Base-by-base conservation (phyloP, 2,797 vertebrate genomes). In the Ctenosaura bakeri region DNA sequence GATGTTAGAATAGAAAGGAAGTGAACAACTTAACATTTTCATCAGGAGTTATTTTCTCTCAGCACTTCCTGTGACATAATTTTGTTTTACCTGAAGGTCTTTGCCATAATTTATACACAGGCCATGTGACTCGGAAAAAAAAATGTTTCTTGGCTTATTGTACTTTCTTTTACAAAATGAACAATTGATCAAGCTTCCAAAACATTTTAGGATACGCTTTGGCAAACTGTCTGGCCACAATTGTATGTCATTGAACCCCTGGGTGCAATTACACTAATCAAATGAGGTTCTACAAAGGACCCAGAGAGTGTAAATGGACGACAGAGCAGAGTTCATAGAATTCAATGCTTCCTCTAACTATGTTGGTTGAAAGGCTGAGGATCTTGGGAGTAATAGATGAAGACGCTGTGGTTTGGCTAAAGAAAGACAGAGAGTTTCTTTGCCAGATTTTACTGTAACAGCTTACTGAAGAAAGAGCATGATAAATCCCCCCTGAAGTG, bases 311-410 rank as follows among this genome's bases (percentile, higher is more conserved):
- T 77, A 88, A 83, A 84, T 83, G 50, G n/a, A 59, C 1, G 56
- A 46, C 3, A 83, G 69, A 82, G 13, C 59, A 83, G 9, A 83
- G 46, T 81, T 66, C 52, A 73, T 88, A 59, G 14, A 32, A 56
- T 56, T 42, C 38, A 29, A 62, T 29, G 14, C 35, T 86, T 74
- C 32, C 42, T 26, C 52, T 35, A 50, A 50, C 78, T 32, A 73
- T 76, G 38, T n/a, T 86, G 71, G 56, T 87, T 38, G 69, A 87
- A 77, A 73, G 79, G 46, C 62, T 10, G 69, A 38, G 62, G 14
- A 42, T 56, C 62, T 71, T 89, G 83, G 73, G 85, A 89, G 32
- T 59, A 83, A 83, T 52, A 76, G 24, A 83, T 82, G 54, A 90
- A 52, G 50, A 76, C 42, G 54, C 6, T 32, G 79, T 66, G 79